Evolutionary conservation across 2,888 invertebrate species (phyloP), one percentile per base, ranked within the genome.

Genomic region (Auanema freiburgensis): DNA sequence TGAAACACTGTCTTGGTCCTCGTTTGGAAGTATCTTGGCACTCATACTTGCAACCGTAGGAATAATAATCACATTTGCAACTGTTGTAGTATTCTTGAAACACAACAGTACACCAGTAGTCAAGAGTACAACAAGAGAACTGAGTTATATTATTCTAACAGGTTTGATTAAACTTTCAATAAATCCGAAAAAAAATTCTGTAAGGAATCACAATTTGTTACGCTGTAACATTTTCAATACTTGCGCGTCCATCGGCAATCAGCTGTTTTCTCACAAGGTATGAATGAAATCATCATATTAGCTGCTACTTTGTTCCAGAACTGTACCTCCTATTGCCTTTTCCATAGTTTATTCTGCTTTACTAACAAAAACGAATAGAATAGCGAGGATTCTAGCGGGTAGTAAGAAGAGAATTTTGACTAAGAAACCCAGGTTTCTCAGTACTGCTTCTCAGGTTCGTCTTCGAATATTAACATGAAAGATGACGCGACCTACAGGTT

Each of bases 331-430:
- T 2, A 91, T 96, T 84, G 93, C 94, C 83, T 97, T 98, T 87
- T 92, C 95, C 0, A 91, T 97, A 53, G 93, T 98, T 46, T 97
- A 97, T 86, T 94, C 94, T 0, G 93, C 97, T 0, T 87, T 98
- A 33, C 88, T 97, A 59, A 97, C 97, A 55, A 97, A 97, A 88
- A 97, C 97, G 12, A 97, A 96, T 86, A 88, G 97, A 58, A 98
- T 98, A 71, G 91, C 95, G 0, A 87, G 97, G 54, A 97, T 97
- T 84, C 92, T 97, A 86, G 93, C 94, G 84, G 94, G 95, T n/a
- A 92, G 93, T 82, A 94, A 93, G 84, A 91, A 91, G 81, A 91
- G 93, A 23, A 95, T 96, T 6, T 92, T 90, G 52, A 90, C 89
- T 0, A 87, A 93, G 85, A 88, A 95, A 68, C 95, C 95, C 0